Evolutionary conservation across 2,113 vertebrate genomes (phyloP), one percentile per base, ranked within the genome.

Genomic region (Cranoglanis bouderius): DNA sequence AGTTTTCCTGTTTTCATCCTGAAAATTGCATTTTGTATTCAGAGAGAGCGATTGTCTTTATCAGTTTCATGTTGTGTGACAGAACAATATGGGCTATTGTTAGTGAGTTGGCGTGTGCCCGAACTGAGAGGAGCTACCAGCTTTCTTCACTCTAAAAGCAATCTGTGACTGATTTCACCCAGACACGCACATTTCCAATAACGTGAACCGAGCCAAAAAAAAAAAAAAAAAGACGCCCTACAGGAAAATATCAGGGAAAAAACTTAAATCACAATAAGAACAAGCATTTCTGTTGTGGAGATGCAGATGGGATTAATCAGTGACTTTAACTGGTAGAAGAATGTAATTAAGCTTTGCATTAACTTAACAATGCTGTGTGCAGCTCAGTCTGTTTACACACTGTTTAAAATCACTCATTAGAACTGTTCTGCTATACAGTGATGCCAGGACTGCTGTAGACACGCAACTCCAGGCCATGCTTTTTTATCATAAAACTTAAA

Each of bases 311-410:
- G 90, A 91, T 90, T 92, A 78, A 84, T 90, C 86, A 92, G 82
- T 90, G 59, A 72, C 90, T 91, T 91, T 93, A 93, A 94, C 92
- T 93, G 91, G 92, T 92, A 90, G 82, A 89, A 90, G 92, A 93
- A 93, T 94, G 92, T 92, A 92, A 95, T 92, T 93, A 55, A 93
- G 94, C 93, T 93, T 87, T 92, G 91, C 92, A 92, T 93, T 94
- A 93, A 94, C 90, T 92, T 94, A 93, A 94, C 88, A 86, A 90
- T 51, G 4, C 65, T 88, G 88, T 55, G 49, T 74, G 18, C 12
- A 12, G 61, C 16, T 72, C 74, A 26, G 53, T 16, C 65, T 88
- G 55, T 78, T 65, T 61, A n/a, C 38, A 84, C 55, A 14, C 43
- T 61, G 19, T 38, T 49, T 74, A 84, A 53, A 89, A 80, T 72